Base-by-base conservation (phyloP, 2,888 invertebrate genomes). In the Euzetes globulus region DNA sequence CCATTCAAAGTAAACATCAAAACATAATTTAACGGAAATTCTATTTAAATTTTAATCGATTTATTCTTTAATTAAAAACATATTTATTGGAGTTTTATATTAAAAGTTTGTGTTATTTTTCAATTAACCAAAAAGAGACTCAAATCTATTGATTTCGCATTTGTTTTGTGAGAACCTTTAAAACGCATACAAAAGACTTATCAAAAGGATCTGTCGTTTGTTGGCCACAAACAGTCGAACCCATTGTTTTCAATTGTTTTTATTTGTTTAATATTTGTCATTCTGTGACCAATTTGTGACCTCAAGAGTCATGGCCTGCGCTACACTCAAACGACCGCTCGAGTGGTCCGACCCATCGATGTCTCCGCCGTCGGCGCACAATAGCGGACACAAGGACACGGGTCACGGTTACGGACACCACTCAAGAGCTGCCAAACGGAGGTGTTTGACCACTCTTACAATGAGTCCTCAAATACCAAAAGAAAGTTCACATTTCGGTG, bases 261-360 rank as follows among this genome's bases (percentile, higher is more conserved):
- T 4, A 15, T 25, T 22, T 58, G 58, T 19, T 27, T 4, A 22
- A 6, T 19, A 58, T 15, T 58, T 58, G n/a, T 19, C 5, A 5
- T 1, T 22, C 27, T 19, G 5, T 58, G 13, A 58, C 15, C 27
- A 5, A 11, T 4, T 27, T 27, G 19, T 27, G 27, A 58, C 15
- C 58, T 19, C 22, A 37, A 2, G 17, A 29, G 76, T 76, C 60
- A 97, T 97, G 96, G 96, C 96, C 87, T 96, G 96, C 88, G 95
- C 95, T 85, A 96, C 96, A 82, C 87, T 96, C 79, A 96, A 96
- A 87, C 88, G 96, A 84, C 90, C 91, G 83, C 87, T 94, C 82
- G 96, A 96, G 84, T 95, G 95, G 89, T 29, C 70, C 4, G 96
- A 96, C 85, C 91, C 94, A 79, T 86, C 89, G 78, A 76, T 72